Conservation (phyloP, 2,113 vertebrate species). For the Lichenostomus cassidix region DNA sequence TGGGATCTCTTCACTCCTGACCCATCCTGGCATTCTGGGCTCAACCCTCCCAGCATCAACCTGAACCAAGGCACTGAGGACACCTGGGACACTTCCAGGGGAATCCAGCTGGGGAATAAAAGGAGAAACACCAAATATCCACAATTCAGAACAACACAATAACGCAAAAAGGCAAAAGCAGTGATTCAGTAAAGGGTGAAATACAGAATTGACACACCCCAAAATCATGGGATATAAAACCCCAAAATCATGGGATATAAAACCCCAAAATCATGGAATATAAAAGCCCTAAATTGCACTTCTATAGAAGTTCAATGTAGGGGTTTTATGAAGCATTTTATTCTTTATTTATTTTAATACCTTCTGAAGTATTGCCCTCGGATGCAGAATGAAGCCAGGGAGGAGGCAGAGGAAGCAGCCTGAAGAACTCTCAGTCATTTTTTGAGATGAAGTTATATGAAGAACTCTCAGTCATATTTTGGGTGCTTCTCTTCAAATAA, state of each 20-base stretch:
- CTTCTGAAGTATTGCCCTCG: background rate
- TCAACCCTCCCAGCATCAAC: background rate
- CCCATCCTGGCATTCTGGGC: background rate
- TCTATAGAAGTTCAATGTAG: background rate
- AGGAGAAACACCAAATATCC: background rate
- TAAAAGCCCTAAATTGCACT: no score
- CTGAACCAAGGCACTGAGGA: background rate
- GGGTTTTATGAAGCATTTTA: no score
- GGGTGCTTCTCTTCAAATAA: background rate
- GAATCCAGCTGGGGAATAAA: background rate
- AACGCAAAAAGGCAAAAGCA: background rate
- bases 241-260: no score
- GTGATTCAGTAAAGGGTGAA: background rate
- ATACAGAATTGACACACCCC: background rate
- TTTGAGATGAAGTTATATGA: background rate
- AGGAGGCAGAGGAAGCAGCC: background rate
- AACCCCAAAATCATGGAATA: no score
- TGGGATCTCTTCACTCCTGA: background rate
- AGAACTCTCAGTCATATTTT: background rate
- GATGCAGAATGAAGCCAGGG: background rate
- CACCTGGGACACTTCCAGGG: no score
- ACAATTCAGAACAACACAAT: background rate
- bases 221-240: fast-evolving
- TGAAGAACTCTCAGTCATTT: background rate
- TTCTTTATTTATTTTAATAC: no score